Evolutionary conservation across 2,113 vertebrate species (phyloP).

Genomic region (Fregata magnificens): DNA sequence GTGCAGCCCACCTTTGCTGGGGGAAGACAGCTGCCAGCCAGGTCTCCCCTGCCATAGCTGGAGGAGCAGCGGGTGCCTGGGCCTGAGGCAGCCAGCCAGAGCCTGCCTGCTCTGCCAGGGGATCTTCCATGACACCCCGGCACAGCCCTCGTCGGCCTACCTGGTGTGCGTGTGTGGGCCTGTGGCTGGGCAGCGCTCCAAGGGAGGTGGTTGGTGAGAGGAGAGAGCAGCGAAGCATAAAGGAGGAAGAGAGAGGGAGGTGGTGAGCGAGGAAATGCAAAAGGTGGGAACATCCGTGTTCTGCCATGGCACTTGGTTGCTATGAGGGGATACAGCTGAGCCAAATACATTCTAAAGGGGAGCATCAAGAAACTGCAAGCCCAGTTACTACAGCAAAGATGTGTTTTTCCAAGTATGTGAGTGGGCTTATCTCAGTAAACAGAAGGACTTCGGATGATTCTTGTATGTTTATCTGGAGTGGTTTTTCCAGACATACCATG

Average conservation of each 20-base stretch:
- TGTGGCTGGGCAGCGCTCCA: neutral
- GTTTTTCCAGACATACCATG: neutral
- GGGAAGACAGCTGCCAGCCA: neutral
- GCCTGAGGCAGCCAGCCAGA: neutral
- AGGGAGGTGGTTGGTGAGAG: neutral
- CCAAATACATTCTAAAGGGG: too few relatives aligned
- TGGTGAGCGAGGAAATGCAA: neutral
- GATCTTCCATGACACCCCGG: fast-evolving
- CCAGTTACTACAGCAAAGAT: neutral
- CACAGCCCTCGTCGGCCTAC: fast-evolving
- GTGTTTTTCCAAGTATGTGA: neutral
- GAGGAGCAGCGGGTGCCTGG: neutral
- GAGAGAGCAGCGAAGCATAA: too few relatives aligned
- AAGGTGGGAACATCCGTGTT: fast-evolving
- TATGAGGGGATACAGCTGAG: fast-evolving
- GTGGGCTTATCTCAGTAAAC: neutral
- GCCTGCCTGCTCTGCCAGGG: fast-evolving
- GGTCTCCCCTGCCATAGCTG: neutral
- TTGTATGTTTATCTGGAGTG: neutral
- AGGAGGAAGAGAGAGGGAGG: neutral
- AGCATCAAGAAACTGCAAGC: neutral
- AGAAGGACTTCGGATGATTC: neutral
- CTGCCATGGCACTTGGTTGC: neutral
- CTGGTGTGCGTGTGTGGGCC: fast-evolving
- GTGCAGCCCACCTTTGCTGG: neutral